phyloP scores from a whole-genome alignment of 2,797 vertebrate species.

The Sebastes variabilis region DNA sequence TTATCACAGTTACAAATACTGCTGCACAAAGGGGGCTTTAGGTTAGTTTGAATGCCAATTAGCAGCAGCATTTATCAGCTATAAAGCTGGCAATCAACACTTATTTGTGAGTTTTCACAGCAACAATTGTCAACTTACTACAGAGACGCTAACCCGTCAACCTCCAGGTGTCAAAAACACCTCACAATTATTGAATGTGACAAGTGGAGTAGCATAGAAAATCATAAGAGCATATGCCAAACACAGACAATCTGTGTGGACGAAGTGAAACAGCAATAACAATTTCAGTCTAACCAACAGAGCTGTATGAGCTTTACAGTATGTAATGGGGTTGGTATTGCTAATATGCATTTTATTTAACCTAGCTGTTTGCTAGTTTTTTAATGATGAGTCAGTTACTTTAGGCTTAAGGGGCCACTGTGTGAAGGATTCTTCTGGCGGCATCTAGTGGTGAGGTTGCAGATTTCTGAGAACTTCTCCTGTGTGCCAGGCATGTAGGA shows the following conservation, averaged over 20 bases:
- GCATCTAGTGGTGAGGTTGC: not conserved
- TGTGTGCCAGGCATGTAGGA: not conserved
- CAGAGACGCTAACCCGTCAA: not conserved
- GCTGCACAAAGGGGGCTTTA: not conserved
- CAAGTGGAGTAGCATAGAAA: not conserved
- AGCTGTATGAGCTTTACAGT: not conserved
- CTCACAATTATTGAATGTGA: not conserved
- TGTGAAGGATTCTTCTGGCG: not conserved
- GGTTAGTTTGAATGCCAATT: not conserved
- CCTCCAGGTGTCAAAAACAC: not conserved
- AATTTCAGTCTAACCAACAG: not conserved
- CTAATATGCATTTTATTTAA: not conserved
- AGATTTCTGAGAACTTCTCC: not conserved
- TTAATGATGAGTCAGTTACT: not conserved
- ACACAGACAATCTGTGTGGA: not conserved
- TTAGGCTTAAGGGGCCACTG: not conserved
- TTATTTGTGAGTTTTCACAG: not conserved
- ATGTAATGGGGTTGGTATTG: not conserved
- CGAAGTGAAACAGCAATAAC: not conserved
- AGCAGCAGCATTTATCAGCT: conserved; percentile 7
- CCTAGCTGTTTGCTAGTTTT: not conserved
- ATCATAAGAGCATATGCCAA: not conserved
- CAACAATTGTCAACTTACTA: not conserved
- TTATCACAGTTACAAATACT: not conserved
- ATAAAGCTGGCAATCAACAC: not conserved